Evolutionary conservation across 92 coral and sea anemone species (phyloP).

Genomic region (Porites divaricata): DNA sequence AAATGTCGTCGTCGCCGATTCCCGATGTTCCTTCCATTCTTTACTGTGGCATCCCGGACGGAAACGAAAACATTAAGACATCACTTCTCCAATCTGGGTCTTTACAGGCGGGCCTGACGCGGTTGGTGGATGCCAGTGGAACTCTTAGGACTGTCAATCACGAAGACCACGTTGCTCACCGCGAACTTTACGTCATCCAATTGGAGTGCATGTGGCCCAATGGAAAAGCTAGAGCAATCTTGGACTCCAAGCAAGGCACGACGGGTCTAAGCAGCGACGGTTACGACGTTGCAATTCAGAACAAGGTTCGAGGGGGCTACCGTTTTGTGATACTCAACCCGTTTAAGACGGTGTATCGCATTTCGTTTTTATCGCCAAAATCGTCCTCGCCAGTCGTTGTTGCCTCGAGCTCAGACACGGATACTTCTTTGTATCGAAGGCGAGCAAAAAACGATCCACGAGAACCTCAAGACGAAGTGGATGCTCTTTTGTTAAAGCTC

Average conservation of each 20-base stretch:
- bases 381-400: background rate
- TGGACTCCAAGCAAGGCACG: background rate
- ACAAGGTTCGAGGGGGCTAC: background rate
- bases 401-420: background rate
- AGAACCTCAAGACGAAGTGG: slow-evolving; percentile 1
- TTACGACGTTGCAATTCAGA: background rate
- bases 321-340: background rate
- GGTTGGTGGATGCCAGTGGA: background rate
- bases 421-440: no score
- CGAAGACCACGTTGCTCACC: background rate
- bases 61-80: no score
- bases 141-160: background rate
- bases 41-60: background rate
- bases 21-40: background rate
- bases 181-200: background rate
- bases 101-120: background rate
- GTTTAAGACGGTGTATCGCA: background rate
- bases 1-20: background rate
- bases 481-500: background rate
- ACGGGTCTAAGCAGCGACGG: background rate
- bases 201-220: background rate
- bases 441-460: background rate
- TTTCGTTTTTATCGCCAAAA: no score
- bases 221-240: background rate
- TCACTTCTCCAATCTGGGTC: background rate